Conservation (phyloP, 1,140 invertebrate genomes). For the Ptiloglossa arizonensis region DNA sequence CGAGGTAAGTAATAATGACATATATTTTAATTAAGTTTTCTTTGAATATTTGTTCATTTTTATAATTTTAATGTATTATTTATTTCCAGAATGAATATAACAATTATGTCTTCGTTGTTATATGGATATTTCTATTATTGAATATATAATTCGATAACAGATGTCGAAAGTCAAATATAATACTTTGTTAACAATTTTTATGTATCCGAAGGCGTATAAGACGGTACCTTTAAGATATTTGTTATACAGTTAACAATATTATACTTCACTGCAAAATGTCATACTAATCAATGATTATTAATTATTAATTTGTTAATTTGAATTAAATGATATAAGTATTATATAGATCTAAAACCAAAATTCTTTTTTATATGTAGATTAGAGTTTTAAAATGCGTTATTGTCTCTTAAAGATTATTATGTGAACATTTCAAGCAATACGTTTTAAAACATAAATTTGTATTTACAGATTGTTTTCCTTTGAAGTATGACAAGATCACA, state of each 20-base stretch:
- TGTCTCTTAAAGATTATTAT: neutral
- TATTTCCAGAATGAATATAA: slow-evolving; percentile 20
- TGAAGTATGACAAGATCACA: slow-evolving; percentile 78
- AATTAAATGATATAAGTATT: neutral
- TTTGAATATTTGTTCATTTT: neutral
- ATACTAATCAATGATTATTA: neutral
- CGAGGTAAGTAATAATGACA: slow-evolving; percentile 18
- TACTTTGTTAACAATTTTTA: slow-evolving; percentile 36
- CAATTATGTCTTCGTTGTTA: neutral
- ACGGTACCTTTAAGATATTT: slow-evolving; percentile 30
- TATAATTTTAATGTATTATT: neutral
- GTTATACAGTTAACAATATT: neutral
- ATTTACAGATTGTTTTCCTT: slow-evolving; percentile 43
- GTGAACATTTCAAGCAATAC: neutral
- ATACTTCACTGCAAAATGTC: neutral
- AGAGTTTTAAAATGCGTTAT: neutral
- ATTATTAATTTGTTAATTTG: neutral
- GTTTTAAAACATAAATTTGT: slow-evolving; percentile 9
- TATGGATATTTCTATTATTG: slow-evolving; percentile 1
- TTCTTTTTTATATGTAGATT: neutral
- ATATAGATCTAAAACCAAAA: neutral
- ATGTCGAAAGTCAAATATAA: slow-evolving; percentile 15
- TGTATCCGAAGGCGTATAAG: neutral
- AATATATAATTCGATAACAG: slow-evolving; percentile 11
- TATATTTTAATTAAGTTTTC: neutral